Base-by-base conservation (phyloP, 2,888 invertebrate species). In the Drosophila monieri region DNA sequence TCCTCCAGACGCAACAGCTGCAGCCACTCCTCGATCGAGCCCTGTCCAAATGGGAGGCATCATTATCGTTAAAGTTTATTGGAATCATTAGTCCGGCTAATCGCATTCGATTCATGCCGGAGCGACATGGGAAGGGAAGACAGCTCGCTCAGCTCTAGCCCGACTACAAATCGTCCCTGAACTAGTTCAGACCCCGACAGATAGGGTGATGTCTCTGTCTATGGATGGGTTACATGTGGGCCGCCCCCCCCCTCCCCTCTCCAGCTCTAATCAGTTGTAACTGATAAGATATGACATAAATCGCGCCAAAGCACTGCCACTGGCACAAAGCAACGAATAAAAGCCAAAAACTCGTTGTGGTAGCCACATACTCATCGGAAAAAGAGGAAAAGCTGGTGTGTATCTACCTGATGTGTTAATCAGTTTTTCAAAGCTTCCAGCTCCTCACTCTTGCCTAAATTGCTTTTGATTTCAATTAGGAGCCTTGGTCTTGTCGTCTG, bases 1-100 rank as follows among this genome's bases (percentile, higher is more conserved):
- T 98, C 98, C 89, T 97, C 97, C 74, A 99, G 93, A 76, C 97
- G 94, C 72, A 99, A 93, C 80, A 98, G 93, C 85, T 96, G 95
- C 64, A 99, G 93, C 99, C 99, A 99, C 92, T 99, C 98, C 91
- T 97, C 96, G 89, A 99, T 93, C 0, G 97, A 97, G 77, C 96
- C 97, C 97, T 97, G 15, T 35, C 6, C 18, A 18, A 37, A 53
- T 43, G 8, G 2, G 48, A 9, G 47, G 18, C 43, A 25, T 56
- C 30, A 61, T 44, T 25, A 46, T 47, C 46, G 21, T 46, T 46
- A 41, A 23, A 10, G 15, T 57, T 55, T 47, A 48, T 52, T 55
- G 44, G 39, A 54, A 39, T 57, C 52, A 27, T n/a, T 14, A 14
- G 44, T 55, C 77, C 78, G 46, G 62, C 77, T 81, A 85, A 85